These are phyloP conservation scores for Homalodisca vitripennis DNA, from an alignment of 1,140 invertebrate species.

Conservation along the genomic window DNA sequence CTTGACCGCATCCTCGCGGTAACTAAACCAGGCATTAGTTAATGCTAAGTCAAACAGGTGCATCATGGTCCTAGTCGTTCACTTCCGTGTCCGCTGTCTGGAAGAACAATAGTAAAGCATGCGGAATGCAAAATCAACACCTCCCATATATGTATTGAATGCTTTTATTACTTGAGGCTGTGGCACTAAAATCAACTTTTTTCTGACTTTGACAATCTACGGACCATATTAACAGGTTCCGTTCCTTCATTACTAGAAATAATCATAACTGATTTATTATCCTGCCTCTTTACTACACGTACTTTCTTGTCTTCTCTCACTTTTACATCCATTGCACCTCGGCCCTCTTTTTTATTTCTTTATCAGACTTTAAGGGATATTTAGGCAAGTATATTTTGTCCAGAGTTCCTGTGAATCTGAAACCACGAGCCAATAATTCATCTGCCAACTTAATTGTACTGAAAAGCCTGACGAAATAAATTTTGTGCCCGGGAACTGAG, in stretches of 20 bases:
- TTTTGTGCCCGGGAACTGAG: conserved; percentile 20
- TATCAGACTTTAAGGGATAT: conserved; percentile 2
- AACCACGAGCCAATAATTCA: conserved; percentile 8
- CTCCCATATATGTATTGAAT: conserved; percentile 46
- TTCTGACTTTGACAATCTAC: conserved; percentile 43
- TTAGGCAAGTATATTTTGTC: conserved; percentile 22
- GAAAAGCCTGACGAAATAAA: conserved; percentile 43
- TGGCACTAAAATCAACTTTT: conserved; percentile 40
- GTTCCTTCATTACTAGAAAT: conserved; percentile 32
- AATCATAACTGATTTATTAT: conserved; percentile 30
- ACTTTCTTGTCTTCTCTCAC: conserved; percentile 8
- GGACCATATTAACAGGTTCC: conserved; percentile 31
- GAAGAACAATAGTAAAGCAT: conserved; percentile 37
- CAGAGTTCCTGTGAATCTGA: conserved; percentile 28
- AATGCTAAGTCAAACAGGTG: conserved; percentile 37
- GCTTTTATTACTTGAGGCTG: conserved; percentile 40
- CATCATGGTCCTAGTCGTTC: conserved; percentile 35
- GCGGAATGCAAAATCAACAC: conserved; percentile 37
- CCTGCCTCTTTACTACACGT: conserved; percentile 32
- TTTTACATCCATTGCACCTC: not conserved
- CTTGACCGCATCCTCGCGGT: conserved; percentile 26
- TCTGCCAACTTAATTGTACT: conserved; percentile 26
- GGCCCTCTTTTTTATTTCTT: not conserved
- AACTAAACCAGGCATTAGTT: conserved; percentile 33
- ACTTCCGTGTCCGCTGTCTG: conserved; percentile 34